Percentiles rank a stretch among this genome's conserved stretches.
phyloP scores from a whole-genome alignment of 1,140 invertebrate species.

The Drosophila rufa region DNA sequence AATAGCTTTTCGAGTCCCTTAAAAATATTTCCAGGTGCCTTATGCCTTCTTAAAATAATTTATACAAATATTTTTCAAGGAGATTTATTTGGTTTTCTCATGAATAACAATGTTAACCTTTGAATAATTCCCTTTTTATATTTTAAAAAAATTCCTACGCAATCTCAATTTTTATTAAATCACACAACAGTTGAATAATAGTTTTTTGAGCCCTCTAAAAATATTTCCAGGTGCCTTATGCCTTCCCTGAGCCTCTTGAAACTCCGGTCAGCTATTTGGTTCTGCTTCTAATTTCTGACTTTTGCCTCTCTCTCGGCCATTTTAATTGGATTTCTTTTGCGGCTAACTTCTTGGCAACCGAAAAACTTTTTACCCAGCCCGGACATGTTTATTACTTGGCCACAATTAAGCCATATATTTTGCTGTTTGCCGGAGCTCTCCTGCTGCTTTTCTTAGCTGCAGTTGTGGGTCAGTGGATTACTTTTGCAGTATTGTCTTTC shows the following conservation, averaged over 20 bases:
- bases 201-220: not conserved
- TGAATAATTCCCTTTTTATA: too few relatives aligned
- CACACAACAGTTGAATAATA: too few relatives aligned
- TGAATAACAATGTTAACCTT: too few relatives aligned
- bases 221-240: slow-evolving; percentile 5
- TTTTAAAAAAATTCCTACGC: too few relatives aligned
- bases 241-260: slow-evolving; percentile 3
- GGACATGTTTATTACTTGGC: slow-evolving; percentile 50
- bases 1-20: too few relatives aligned
- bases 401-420: slow-evolving; percentile 54
- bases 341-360: slow-evolving; percentile 30
- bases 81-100: too few relatives aligned
- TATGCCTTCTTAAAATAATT: not conserved
- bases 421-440: slow-evolving; percentile 4
- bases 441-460: slow-evolving; percentile 23
- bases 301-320: slow-evolving; percentile 18
- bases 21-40: slow-evolving; percentile 1
- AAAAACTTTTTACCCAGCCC: slow-evolving; percentile 34
- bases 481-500: slow-evolving; percentile 21
- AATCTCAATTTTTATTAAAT: too few relatives aligned
- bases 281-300: slow-evolving; percentile 35
- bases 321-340: slow-evolving; percentile 54
- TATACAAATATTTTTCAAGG: too few relatives aligned
- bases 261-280: not conserved
- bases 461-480: slow-evolving; percentile 47